These are phyloP conservation scores for Monochamus saltuarius DNA, from an alignment of 1,140 invertebrate genomes.

Conservation along the genomic window DNA sequence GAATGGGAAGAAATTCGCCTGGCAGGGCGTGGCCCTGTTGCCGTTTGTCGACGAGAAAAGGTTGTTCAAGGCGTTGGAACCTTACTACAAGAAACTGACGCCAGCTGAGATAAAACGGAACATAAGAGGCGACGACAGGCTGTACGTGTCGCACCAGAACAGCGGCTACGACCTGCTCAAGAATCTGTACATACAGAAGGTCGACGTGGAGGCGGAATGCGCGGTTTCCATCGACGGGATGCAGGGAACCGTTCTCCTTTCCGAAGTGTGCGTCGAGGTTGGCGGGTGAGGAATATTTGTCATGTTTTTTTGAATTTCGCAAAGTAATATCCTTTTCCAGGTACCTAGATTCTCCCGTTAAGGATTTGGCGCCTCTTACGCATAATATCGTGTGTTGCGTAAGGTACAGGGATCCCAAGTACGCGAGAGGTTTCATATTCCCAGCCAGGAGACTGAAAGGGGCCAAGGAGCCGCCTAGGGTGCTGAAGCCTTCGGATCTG, in stretches of 20 bases:
- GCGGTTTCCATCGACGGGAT: conserved; percentile 68
- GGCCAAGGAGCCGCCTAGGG: conserved; percentile 68
- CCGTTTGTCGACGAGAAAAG: conserved; percentile 97
- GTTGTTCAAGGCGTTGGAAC: conserved; percentile 82
- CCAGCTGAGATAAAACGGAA: conserved; percentile 77
- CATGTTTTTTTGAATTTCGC: not conserved
- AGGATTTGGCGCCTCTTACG: conserved; percentile 61
- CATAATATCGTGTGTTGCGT: conserved; percentile 68
- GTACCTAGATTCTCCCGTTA: conserved; percentile 69
- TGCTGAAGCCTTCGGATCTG: conserved; percentile 81
- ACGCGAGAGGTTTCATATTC: conserved; percentile 74
- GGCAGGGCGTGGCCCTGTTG: conserved; percentile 97
- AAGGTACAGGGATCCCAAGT: conserved; percentile 79
- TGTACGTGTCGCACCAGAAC: conserved; percentile 76
- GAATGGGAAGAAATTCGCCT: conserved; percentile 99
- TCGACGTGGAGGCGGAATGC: conserved; percentile 56
- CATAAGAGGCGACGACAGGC: conserved; percentile 72
- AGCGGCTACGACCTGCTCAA: conserved; percentile 68
- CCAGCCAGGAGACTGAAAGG: conserved; percentile 70
- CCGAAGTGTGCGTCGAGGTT: conserved; percentile 65
- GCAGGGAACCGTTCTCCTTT: conserved; percentile 69
- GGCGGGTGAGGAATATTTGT: conserved; percentile 58
- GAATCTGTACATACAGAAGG: conserved; percentile 64
- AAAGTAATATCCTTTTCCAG: conserved; percentile 43
- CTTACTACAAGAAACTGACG: conserved; percentile 78